These are phyloP conservation scores for Danio tinwini DNA, from an alignment of 2,797 vertebrate genomes.

Conservation along the genomic window DNA sequence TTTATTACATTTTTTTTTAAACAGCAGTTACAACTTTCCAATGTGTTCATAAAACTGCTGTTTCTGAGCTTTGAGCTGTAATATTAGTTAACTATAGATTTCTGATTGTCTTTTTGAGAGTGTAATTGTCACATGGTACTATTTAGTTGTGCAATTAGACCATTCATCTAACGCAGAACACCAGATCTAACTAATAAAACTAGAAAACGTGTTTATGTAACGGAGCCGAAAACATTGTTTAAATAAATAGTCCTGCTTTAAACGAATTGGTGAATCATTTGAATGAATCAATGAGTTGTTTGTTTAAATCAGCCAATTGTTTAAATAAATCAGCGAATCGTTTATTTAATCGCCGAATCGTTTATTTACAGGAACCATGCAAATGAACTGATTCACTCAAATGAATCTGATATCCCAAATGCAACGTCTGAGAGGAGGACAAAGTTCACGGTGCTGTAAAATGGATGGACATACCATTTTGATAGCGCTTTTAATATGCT, in stretches of 20 bases:
- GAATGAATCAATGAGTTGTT: constrained; percentile 17
- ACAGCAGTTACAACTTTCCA: background rate
- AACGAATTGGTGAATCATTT: constrained; percentile 26
- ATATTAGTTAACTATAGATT: background rate
- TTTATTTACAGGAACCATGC: constrained; percentile 20
- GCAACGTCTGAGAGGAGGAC: constrained; percentile 3
- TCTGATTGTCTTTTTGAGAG: background rate
- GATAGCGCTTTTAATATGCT: constrained; percentile 2
- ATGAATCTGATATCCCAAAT: constrained; percentile 10
- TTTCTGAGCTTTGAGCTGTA: background rate
- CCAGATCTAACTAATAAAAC: constrained; percentile 31
- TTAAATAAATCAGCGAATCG: constrained; percentile 29
- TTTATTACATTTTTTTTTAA: constrained; percentile 14
- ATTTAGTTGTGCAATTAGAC: constrained; percentile 3
- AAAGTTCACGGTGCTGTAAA: background rate
- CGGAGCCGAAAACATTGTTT: constrained; percentile 6
- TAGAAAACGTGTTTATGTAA: constrained; percentile 27
- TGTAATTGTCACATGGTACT: constrained; percentile 1
- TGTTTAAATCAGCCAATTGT: constrained; percentile 29
- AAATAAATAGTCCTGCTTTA: constrained; percentile 13
- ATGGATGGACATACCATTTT: background rate
- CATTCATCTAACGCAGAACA: constrained; percentile 8
- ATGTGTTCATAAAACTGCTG: constrained; percentile 2
- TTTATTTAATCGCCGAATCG: constrained; percentile 33
- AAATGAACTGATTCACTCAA: constrained; percentile 28